Evolutionary conservation across 1,140 invertebrate species (phyloP).

Genomic region (Zaprionus ghesquierei): DNA sequence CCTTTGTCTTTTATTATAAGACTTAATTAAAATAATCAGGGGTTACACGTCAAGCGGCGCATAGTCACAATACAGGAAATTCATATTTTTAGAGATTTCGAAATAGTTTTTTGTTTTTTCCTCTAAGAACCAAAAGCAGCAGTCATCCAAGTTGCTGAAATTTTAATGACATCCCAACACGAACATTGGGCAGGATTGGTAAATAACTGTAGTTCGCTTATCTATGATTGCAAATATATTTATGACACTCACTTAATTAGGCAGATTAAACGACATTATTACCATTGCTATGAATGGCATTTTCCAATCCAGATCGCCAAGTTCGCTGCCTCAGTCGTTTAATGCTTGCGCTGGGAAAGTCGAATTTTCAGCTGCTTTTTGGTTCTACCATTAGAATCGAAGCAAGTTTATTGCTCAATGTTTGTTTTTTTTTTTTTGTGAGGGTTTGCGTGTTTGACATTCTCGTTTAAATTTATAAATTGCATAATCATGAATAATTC

Average conservation of each 20-base stretch:
- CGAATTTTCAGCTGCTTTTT: slow-evolving; percentile 13
- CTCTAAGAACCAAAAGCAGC: slow-evolving; percentile 14
- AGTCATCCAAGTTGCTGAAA: background rate
- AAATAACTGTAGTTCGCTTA: slow-evolving; percentile 47
- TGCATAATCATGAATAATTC: slow-evolving; percentile 64
- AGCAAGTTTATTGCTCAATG: slow-evolving; percentile 46
- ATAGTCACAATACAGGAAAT: slow-evolving; percentile 40
- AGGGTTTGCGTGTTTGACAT: slow-evolving; percentile 64
- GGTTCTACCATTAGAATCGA: slow-evolving; percentile 45
- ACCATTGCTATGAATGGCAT: slow-evolving; percentile 46
- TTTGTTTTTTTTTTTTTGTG: no score
- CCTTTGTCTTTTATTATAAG: slow-evolving; percentile 58
- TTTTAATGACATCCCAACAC: slow-evolving; percentile 63
- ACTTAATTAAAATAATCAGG: slow-evolving; percentile 71
- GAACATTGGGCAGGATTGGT: slow-evolving; percentile 36
- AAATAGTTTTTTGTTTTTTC: slow-evolving; percentile 10
- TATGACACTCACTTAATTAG: slow-evolving; percentile 68
- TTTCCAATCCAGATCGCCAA: slow-evolving; percentile 36
- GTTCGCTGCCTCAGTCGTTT: slow-evolving; percentile 39
- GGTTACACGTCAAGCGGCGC: slow-evolving; percentile 24
- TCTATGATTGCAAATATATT: slow-evolving; percentile 63
- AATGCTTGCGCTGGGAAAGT: slow-evolving; percentile 54
- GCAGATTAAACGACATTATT: slow-evolving; percentile 54
- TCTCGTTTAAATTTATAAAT: slow-evolving; percentile 70
- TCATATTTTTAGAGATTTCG: slow-evolving; percentile 55